These are phyloP conservation scores for Myoxocephalus aenaeus DNA, from an alignment of 2,797 vertebrate species.

Conservation along the genomic window DNA sequence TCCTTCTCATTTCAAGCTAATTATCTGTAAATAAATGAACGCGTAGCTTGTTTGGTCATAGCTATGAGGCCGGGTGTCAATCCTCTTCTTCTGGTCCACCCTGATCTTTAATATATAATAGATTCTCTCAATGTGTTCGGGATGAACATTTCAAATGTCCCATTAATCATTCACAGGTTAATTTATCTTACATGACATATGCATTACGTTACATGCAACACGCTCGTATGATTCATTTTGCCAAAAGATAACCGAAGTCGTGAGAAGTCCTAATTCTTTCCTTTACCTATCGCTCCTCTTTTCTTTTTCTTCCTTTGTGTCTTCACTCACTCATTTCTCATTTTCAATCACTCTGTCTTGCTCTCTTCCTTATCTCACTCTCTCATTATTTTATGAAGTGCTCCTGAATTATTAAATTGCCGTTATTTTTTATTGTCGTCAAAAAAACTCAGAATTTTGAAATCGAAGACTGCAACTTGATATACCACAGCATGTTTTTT, in stretches of 20 bases:
- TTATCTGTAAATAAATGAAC: slow-evolving; percentile 29
- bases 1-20: slow-evolving; percentile 33
- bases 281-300: background rate
- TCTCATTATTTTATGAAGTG: slow-evolving; percentile 17
- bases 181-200: slow-evolving; percentile 78
- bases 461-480: slow-evolving; percentile 38
- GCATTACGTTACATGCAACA: slow-evolving; percentile 71
- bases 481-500: slow-evolving; percentile 24
- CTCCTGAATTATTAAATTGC: slow-evolving; percentile 47
- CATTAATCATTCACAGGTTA: slow-evolving; percentile 78
- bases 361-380: background rate
- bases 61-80: slow-evolving; percentile 14
- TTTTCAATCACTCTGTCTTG: slow-evolving; percentile 14
- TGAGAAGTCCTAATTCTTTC: slow-evolving; percentile 37
- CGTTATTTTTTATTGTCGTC: slow-evolving; percentile 13
- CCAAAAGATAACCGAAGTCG: slow-evolving; percentile 56
- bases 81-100: slow-evolving; percentile 33
- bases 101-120: slow-evolving; percentile 71
- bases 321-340: background rate
- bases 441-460: slow-evolving; percentile 3
- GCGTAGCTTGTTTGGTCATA: slow-evolving; percentile 9
- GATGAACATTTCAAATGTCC: slow-evolving; percentile 69
- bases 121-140: slow-evolving; percentile 57
- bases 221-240: slow-evolving; percentile 67
- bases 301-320: background rate